These are phyloP conservation scores for Cylloceria caligata DNA, from an alignment of 2,888 invertebrate species.

Conservation along the genomic window DNA sequence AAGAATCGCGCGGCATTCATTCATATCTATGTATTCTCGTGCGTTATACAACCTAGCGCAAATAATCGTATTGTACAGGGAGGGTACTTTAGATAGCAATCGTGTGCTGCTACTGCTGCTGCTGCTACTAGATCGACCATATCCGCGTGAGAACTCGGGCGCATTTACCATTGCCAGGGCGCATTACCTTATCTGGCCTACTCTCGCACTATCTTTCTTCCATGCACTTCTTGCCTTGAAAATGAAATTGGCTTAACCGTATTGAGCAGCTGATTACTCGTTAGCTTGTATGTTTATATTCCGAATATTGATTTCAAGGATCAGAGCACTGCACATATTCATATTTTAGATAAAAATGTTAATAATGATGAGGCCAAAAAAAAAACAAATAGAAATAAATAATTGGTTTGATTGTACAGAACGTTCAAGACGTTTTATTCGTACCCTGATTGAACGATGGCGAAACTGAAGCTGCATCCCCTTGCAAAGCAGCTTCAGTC, in stretches of 20 bases:
- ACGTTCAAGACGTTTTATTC: too few species aligned
- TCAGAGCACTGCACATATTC: background rate
- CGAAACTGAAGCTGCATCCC: background rate
- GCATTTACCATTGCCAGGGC: constrained; percentile 70
- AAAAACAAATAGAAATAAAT: background rate
- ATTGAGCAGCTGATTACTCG: constrained; percentile 28
- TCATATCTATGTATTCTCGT: constrained; percentile 56
- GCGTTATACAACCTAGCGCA: constrained; percentile 71
- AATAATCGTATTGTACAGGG: constrained; percentile 76
- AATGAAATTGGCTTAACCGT: constrained; percentile 48
- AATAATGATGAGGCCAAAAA: background rate
- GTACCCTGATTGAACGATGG: too few species aligned
- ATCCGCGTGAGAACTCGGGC: constrained; percentile 75
- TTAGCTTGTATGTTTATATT: background rate
- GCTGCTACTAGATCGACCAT: constrained; percentile 66
- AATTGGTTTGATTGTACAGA: background rate
- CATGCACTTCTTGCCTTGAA: constrained; percentile 73
- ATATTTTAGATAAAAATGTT: background rate
- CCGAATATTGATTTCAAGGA: constrained; percentile 17
- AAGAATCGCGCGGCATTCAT: constrained; percentile 18
- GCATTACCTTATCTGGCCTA: constrained; percentile 74
- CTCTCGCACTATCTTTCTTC: constrained; percentile 70
- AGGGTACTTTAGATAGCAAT: constrained; percentile 75
- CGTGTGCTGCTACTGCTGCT: constrained; percentile 51
- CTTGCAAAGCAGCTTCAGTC: background rate